Percentiles rank a stretch among this genome's conserved stretches.
These are phyloP conservation scores for Ophthalmolycus amberensis DNA, from an alignment of 2,113 vertebrate genomes.

Conservation along the genomic window DNA sequence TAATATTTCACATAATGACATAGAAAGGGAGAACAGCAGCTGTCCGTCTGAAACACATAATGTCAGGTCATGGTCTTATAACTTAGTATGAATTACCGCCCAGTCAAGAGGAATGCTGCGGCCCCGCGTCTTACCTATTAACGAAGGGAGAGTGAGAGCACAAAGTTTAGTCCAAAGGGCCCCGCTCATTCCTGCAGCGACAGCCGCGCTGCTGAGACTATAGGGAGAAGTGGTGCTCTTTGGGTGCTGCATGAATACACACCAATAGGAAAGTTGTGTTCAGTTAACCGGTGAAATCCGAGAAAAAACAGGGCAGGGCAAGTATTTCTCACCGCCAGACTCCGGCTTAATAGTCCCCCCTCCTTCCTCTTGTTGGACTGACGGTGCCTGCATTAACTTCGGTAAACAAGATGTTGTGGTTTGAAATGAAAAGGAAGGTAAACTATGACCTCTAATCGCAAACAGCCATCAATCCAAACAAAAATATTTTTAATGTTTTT, in stretches of 20 bases:
- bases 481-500: neutral
- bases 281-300: constrained; percentile 95
- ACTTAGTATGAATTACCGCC: constrained; percentile 42
- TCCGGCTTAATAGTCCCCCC: constrained; percentile 68
- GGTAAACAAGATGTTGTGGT: constrained; percentile 25
- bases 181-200: constrained; percentile 65
- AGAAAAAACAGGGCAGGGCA: constrained; percentile 84
- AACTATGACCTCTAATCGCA: constrained; percentile 44
- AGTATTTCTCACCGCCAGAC: constrained; percentile 76
- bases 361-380: constrained; percentile 47
- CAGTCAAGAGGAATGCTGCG: constrained; percentile 55
- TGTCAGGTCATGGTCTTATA: constrained; percentile 19
- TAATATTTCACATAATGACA: constrained; percentile 23
- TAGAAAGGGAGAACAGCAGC: constrained; percentile 8
- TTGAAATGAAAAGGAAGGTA: constrained; percentile 33
- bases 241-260: constrained; percentile 96
- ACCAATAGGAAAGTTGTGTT: constrained; percentile 95
- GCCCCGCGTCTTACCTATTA: constrained; percentile 62
- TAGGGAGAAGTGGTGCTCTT: constrained; percentile 84
- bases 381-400: constrained; percentile 60
- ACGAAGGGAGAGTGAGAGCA: constrained; percentile 42
- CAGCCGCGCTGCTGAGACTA: constrained; percentile 58
- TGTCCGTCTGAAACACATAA: neutral
- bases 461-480: constrained; percentile 28
- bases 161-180: constrained; percentile 55